A percentile compares a stretch with the other conserved stretches of the same genome.
Evolutionary conservation across 2,888 invertebrate genomes (phyloP).

Genomic region (Latheticus oryzae): DNA sequence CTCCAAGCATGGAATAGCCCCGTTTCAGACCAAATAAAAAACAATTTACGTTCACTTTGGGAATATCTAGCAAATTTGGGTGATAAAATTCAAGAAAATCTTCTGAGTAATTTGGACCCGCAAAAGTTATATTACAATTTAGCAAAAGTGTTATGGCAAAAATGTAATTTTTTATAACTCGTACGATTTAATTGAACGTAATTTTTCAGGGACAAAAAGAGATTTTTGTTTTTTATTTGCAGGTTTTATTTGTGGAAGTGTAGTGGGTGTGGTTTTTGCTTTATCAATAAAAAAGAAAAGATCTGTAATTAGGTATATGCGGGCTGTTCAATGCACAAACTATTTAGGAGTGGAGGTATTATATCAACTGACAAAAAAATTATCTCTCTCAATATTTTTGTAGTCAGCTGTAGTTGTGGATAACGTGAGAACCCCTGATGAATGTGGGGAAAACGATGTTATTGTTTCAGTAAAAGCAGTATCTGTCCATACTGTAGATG

Average conservation of each 20-base stretch:
- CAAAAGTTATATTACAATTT: conserved; percentile 53
- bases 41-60: conserved; percentile 50
- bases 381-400: conserved; percentile 10
- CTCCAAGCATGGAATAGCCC: conserved; percentile 54
- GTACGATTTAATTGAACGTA: too few relatives aligned
- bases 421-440: conserved; percentile 68
- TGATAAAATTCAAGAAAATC: conserved; percentile 48
- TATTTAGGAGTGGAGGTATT: conserved; percentile 67
- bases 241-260: conserved; percentile 64
- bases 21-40: conserved; percentile 50
- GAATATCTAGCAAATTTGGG: conserved; percentile 48
- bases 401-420: conserved; percentile 70
- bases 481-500: conserved; percentile 71
- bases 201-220: conserved; percentile 65
- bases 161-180: conserved; percentile 53
- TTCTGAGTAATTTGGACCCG: conserved; percentile 51
- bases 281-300: conserved; percentile 58
- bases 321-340: conserved; percentile 66
- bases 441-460: conserved; percentile 69
- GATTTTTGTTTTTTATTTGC: conserved; percentile 64
- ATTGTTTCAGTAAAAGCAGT: conserved; percentile 73
- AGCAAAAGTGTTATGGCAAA: conserved; percentile 52
- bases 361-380: conserved; percentile 4
- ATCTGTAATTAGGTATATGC: conserved; percentile 64
- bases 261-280: conserved; percentile 64